Evolutionary conservation across 64 coral and sea anemone species (phyloP).

Genomic region (Platygyra sinensis): DNA sequence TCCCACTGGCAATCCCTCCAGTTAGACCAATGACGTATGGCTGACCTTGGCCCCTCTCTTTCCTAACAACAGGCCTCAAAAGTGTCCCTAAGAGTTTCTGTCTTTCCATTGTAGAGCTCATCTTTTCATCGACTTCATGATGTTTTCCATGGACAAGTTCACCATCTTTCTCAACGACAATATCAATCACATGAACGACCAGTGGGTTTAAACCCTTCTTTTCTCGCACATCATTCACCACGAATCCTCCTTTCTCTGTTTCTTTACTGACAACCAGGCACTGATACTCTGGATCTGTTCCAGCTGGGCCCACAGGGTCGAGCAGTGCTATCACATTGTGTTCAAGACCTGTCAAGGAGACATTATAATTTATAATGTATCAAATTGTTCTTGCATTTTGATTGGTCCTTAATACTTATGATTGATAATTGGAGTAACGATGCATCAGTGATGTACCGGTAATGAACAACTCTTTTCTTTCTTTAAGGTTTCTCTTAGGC

Average conservation of each 20-base stretch:
- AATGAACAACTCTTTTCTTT: too few species aligned
- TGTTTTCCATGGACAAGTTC: conserved; percentile 19
- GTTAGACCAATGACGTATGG: conserved; percentile 95
- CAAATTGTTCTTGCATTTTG: neutral
- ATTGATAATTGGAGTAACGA: neutral
- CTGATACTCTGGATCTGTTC: conserved; percentile 74
- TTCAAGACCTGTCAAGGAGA: conserved; percentile 56
- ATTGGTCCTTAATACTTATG: neutral
- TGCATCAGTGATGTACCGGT: neutral
- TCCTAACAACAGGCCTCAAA: conserved; percentile 60
- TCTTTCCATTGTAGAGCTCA: conserved; percentile 86
- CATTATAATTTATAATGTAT: too few species aligned
- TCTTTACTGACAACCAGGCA: conserved; percentile 97
- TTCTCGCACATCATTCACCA: conserved; percentile 73
- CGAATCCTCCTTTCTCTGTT: conserved; percentile 77
- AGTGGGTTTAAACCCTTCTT: conserved; percentile 69
- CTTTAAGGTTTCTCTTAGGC: too few species aligned
- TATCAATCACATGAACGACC: conserved; percentile 76
- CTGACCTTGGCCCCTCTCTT: neutral
- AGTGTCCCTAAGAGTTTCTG: conserved; percentile 82
- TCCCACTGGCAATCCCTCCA: conserved; percentile 97
- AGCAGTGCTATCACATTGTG: conserved; percentile 77
- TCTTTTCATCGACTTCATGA: conserved; percentile 50
- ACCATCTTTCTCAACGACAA: conserved; percentile 61
- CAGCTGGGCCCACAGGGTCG: conserved; percentile 90